These are phyloP conservation scores for Papilio demoleus DNA, from an alignment of 2,888 invertebrate genomes.

Conservation along the genomic window DNA sequence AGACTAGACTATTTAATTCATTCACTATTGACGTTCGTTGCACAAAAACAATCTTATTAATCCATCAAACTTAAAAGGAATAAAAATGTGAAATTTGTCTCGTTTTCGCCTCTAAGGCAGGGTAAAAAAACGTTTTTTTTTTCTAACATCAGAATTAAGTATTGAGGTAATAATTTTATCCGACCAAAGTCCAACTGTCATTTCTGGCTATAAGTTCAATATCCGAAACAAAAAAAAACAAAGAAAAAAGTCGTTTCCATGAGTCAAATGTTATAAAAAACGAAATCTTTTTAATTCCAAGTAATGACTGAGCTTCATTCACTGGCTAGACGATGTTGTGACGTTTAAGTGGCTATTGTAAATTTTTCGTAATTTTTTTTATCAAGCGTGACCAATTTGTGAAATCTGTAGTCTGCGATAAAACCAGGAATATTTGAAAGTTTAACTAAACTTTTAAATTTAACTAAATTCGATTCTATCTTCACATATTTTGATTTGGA, in stretches of 20 bases:
- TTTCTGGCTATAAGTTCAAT: neutral
- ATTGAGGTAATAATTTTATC: neutral
- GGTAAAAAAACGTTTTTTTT: too few relatives aligned
- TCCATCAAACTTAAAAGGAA: neutral
- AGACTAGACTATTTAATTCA: constrained; percentile 48
- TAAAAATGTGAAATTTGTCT: constrained; percentile 42
- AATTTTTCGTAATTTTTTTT: neutral
- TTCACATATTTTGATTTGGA: too few relatives aligned
- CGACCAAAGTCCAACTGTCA: neutral
- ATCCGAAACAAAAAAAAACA: neutral
- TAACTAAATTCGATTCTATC: neutral
- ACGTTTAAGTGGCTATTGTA: neutral
- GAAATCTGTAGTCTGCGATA: constrained; percentile 1
- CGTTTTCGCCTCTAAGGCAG: too few relatives aligned
- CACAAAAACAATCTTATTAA: neutral
- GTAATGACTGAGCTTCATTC: constrained; percentile 6
- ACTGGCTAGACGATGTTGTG: neutral
- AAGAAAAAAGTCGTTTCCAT: neutral
- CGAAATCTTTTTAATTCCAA: neutral
- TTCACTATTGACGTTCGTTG: constrained; percentile 34
- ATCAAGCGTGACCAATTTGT: neutral
- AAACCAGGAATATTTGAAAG: neutral
- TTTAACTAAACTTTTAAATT: too few relatives aligned
- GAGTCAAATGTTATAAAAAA: constrained; percentile 2
- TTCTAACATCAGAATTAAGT: neutral